Base-by-base conservation (phyloP, 2,113 vertebrate genomes). In the Puntigrus tetrazona region DNA sequence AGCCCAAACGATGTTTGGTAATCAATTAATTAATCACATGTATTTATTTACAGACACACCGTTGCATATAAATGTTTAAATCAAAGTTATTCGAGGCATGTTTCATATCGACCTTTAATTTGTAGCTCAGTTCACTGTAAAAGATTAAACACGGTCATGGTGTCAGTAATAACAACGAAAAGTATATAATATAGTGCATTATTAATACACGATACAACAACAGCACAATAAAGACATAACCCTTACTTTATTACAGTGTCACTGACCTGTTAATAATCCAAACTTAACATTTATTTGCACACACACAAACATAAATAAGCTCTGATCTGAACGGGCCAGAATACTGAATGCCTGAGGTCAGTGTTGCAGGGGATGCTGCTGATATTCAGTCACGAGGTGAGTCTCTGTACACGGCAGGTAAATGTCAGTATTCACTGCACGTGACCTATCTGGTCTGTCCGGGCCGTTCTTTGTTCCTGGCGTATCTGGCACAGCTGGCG, bases 401-500 rank as follows among this genome's bases (percentile, higher is more conserved):
- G 67, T 22, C 22, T 41, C 41, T n/a, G 52, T 57, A 57, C 20
- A n/a, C 7, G 7, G 47, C 45, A 25, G 18, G 31, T 31, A 4
- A 31, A 27, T 3, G 18, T 29, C 16, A 34, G 43, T 69, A n/a
- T 73, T 78, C 31, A 36, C 7, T n/a, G 10, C 38, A 45, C 0
- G 1, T 47, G 36, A 61, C 20, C 87, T 76, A 91, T 9, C 87
- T 90, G 0, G 67, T 85, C 14, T 50, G 83, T 5, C 83, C 61
- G 1, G 77, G 83, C 81, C 86, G 83, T 82, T 73, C 38, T 5
- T 57, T 87, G 18, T 45, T 77, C 69, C 80, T 89, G 0, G 89
- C 90, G 14, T 93, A 88, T 10, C 89, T 92, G 83, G 95, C 89
- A 0, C 98, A 99, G 94, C 96, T 99, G 84, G 97, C 95, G 0